Evolutionary conservation across 2,888 invertebrate genomes (phyloP).

Genomic region (Isotomurus palustris): DNA sequence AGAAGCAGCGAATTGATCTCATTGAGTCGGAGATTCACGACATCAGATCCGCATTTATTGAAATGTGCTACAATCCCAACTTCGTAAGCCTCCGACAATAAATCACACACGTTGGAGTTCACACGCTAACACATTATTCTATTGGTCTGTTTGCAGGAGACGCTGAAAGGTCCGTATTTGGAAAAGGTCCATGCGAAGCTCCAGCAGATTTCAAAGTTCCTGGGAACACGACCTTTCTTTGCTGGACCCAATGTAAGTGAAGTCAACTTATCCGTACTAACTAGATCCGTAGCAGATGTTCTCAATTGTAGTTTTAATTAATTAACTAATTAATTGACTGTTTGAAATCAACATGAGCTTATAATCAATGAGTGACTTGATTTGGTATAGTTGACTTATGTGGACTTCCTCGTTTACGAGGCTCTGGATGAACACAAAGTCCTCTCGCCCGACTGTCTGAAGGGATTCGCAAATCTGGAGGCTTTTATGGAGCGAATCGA

Average conservation of each 20-base stretch:
- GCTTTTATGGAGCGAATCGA: conserved; percentile 50
- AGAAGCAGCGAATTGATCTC: conserved; percentile 50
- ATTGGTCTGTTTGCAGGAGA: no score
- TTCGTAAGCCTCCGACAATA: conserved; percentile 52
- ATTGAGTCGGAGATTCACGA: conserved; percentile 51
- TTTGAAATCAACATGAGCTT: no score
- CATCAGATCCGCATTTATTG: conserved; percentile 49
- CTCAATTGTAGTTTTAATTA: no score
- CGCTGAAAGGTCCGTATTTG: conserved; percentile 49
- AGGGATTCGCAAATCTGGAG: conserved; percentile 49
- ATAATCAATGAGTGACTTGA: no score
- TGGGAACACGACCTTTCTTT: conserved; percentile 50
- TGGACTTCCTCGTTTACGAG: conserved; percentile 52
- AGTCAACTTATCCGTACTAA: no score
- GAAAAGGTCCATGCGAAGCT: conserved; percentile 47
- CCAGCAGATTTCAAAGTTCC: conserved; percentile 49
- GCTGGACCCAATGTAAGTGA: conserved; percentile 50
- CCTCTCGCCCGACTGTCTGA: conserved; percentile 48
- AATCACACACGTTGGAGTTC: no score
- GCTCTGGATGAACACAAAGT: conserved; percentile 50
- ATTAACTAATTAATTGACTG: no score
- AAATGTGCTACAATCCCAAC: conserved; percentile 49
- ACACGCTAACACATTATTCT: no score
- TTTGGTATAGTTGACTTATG: conserved; percentile 49
- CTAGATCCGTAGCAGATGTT: no score